Evolutionary conservation across 2,888 invertebrate genomes (phyloP).

Genomic region (Patella caerulea): DNA sequence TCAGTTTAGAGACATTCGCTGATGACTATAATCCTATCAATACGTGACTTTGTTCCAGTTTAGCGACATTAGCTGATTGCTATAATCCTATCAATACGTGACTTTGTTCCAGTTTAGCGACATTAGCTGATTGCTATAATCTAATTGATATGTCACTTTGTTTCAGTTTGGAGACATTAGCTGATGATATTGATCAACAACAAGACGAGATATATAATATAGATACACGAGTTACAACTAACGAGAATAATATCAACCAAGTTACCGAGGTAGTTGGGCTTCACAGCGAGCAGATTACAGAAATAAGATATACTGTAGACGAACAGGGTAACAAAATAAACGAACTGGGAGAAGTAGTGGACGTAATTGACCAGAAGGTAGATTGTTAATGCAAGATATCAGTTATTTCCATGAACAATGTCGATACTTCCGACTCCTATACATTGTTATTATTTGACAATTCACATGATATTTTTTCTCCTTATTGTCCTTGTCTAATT

Average conservation of each 20-base stretch:
- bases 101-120: background rate
- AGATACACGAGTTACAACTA: background rate
- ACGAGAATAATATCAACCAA: conserved; percentile 42
- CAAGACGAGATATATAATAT: background rate
- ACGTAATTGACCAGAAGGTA: conserved; percentile 66
- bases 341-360: conserved; percentile 49
- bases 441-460: no score
- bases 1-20: background rate
- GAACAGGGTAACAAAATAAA: conserved; percentile 45
- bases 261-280: conserved; percentile 49
- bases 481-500: no score
- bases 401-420: no score
- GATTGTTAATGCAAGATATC: no score
- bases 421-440: no score
- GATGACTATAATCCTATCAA: background rate
- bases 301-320: background rate
- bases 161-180: background rate
- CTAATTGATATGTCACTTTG: no score
- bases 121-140: background rate
- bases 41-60: background rate
- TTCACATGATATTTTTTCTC: no score
- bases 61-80: background rate
- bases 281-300: conserved; percentile 29
- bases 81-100: no score
- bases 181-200: background rate